Conservation (phyloP, 2,113 vertebrate genomes). For the Gallinago media region DNA sequence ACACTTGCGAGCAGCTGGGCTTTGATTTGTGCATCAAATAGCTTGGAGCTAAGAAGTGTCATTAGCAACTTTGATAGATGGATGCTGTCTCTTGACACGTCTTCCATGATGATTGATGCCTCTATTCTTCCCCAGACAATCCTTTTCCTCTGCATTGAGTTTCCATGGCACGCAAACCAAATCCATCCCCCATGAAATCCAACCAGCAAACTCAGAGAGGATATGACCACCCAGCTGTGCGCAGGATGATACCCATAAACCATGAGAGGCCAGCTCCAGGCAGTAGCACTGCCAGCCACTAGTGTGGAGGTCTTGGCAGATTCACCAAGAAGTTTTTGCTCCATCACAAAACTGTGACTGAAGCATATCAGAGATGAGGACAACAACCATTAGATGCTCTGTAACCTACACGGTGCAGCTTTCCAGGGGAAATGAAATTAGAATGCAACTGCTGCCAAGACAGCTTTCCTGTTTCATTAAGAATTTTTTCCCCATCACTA, state of each 20-base stretch:
- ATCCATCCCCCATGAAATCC: neutral
- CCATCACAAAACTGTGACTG: neutral
- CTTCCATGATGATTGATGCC: neutral
- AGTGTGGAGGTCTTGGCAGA: neutral
- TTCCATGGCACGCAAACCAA: neutral
- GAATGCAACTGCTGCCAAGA: neutral
- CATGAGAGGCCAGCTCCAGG: neutral
- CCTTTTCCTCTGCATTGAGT: neutral
- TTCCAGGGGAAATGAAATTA: neutral
- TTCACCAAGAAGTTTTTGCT: neutral
- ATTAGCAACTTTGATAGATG: neutral
- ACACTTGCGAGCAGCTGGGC: neutral
- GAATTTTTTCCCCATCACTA: neutral
- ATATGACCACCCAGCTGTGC: neutral
- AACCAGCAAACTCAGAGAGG: neutral
- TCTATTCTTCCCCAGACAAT: neutral
- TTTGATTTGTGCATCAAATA: neutral
- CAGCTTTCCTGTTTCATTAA: neutral
- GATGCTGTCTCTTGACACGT: neutral
- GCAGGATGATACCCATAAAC: neutral
- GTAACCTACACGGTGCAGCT: neutral
- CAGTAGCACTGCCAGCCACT: neutral
- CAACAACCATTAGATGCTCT: neutral
- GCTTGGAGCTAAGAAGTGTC: neutral
- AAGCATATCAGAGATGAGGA: neutral